phyloP scores from a whole-genome alignment of 2,113 vertebrate species.

The Nymphicus hollandicus region DNA sequence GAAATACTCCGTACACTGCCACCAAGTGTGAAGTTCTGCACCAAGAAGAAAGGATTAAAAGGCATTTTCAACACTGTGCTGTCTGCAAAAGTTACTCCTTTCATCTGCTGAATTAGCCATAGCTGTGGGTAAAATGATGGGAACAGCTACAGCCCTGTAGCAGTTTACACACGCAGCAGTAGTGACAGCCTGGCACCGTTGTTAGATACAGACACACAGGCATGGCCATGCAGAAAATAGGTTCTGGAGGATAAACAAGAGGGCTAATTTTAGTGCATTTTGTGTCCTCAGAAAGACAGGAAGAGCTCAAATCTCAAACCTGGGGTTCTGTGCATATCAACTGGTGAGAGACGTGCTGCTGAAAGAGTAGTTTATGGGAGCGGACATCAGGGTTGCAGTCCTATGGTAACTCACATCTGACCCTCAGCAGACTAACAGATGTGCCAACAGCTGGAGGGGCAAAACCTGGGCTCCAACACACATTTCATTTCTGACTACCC shows the following conservation, averaged over 20 bases:
- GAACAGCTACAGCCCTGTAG: background rate
- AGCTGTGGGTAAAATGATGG: background rate
- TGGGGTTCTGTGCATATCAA: background rate
- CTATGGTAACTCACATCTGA: background rate
- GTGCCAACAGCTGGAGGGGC: constrained; percentile 33
- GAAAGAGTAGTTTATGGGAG: background rate
- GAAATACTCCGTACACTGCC: background rate
- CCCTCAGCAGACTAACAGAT: background rate
- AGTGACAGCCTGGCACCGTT: background rate
- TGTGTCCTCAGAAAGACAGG: background rate
- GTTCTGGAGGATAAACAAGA: background rate
- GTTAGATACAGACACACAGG: background rate
- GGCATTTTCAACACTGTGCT: background rate
- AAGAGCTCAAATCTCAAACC: background rate
- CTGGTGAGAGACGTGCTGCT: background rate
- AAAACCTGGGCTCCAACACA: background rate
- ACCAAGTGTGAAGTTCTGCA: background rate
- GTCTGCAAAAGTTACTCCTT: background rate
- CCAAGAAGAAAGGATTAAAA: background rate
- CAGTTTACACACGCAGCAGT: background rate
- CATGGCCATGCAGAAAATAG: background rate
- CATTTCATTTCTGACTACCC: background rate
- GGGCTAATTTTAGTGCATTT: background rate
- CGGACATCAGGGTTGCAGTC: background rate
- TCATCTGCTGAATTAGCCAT: background rate